Evolutionary conservation across 2,888 invertebrate genomes (phyloP), one percentile per base, ranked within the genome.

Genomic region (Pedicia rivosa): DNA sequence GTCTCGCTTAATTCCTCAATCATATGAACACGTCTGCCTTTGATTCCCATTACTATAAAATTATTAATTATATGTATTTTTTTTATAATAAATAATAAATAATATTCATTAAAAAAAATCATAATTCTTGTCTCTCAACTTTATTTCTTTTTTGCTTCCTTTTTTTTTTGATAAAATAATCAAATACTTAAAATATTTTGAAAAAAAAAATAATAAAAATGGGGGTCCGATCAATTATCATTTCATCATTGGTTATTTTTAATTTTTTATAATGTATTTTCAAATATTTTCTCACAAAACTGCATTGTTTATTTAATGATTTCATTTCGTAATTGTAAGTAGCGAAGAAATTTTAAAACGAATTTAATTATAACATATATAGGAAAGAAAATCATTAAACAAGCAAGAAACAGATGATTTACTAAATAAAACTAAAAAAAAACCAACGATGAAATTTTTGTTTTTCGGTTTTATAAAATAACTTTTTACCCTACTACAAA

Each of bases 1-100:
- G 92, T 92, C 70, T 91, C 90, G 70, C 90, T 91, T 67, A 94
- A 78, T 70, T 92, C 91, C 73, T 94, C 94, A 66, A 94, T 94
- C 81, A 92, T 88, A 72, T 92, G 92, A 66, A 94, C 91, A 64
- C 94, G 75, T 59, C 92, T 77, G 63, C 94, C 94, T 72, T 91
- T 91, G 77, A 92, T 91, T 72, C 92, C 92, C 92, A 92, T 92
- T 73, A 92, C 92, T 92, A 35, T 25, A 32, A 32, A 20, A 20
- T 32, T 20, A 14, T 32, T 20, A 20, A 20, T 32, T 32, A 17
- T n/a, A n/a, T n/a, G n/a, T 32, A 20, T 31, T 30, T 20, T 32
- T 29, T 14, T 32, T 22, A 26, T 39, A 35, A 36, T 37, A 25
- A 36, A 19, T 25, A 19, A 33, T 26, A n/a, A n/a, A n/a, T n/a